A percentile compares a stretch with the other conserved stretches of the same genome.
Evolutionary conservation across 2,888 invertebrate genomes (phyloP).

Genomic region (Xestia ashworthii): DNA sequence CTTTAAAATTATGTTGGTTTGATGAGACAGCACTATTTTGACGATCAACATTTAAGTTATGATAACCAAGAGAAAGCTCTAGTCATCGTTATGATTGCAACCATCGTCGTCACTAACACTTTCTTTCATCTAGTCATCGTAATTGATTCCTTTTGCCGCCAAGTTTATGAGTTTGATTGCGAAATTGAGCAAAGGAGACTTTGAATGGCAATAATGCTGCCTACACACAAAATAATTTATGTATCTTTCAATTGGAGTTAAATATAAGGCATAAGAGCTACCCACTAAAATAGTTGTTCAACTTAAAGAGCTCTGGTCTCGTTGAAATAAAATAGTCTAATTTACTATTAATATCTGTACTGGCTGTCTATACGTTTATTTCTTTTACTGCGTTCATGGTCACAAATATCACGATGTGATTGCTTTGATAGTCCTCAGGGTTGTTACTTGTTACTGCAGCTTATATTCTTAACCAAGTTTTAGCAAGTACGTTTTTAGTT

Average conservation of each 20-base stretch:
- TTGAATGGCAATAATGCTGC: not conserved
- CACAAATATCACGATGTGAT: slow-evolving; percentile 24
- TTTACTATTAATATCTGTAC: slow-evolving; percentile 8
- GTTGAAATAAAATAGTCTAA: slow-evolving; percentile 22
- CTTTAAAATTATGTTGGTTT: slow-evolving; percentile 3
- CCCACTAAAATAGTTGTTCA: not conserved
- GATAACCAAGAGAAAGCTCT: slow-evolving; percentile 46
- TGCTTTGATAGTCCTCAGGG: not conserved
- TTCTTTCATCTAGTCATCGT: slow-evolving; percentile 30
- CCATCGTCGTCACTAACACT: slow-evolving; percentile 36
- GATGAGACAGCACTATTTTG: slow-evolving; percentile 20
- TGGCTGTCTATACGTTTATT: slow-evolving; percentile 15
- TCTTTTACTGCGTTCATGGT: slow-evolving; percentile 27
- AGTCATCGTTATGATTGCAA: slow-evolving; percentile 26
- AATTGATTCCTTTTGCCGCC: slow-evolving; percentile 16
- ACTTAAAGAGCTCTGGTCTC: not conserved
- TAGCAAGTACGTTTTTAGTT: not conserved
- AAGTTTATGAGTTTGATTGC: slow-evolving; percentile 9
- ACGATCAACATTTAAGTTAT: slow-evolving; percentile 15
- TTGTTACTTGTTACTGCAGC: not conserved
- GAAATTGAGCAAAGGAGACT: not conserved
- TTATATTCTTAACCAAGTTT: not conserved
- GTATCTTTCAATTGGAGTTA: not conserved
- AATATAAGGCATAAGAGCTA: not conserved
- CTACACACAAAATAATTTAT: not conserved